These are phyloP conservation scores for Eulemur rufifrons DNA, from an alignment of 2,113 vertebrate species.

Conservation along the genomic window DNA sequence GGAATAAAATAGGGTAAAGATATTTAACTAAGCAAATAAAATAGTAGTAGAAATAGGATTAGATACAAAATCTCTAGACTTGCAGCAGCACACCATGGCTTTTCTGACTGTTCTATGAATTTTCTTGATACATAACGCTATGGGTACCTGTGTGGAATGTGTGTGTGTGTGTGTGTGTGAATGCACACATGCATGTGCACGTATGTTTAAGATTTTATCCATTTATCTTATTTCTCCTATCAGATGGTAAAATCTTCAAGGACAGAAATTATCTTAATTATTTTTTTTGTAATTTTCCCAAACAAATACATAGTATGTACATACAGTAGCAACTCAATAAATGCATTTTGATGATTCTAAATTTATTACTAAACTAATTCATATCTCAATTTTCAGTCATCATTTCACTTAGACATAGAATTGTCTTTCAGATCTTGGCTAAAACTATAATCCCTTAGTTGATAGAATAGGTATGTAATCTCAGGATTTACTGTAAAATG, in stretches of 20 bases:
- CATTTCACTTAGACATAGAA: background rate
- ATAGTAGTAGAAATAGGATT: background rate
- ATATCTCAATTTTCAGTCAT: background rate
- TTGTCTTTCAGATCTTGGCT: conserved; percentile 29
- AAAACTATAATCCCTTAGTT: conserved; percentile 2
- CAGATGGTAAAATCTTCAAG: background rate
- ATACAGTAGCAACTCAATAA: background rate
- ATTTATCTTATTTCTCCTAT: background rate
- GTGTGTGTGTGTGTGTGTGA: background rate
- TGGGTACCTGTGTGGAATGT: background rate
- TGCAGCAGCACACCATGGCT: rapidly evolving
- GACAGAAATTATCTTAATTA: background rate
- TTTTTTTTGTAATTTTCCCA: background rate
- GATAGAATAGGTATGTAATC: conserved; percentile 16
- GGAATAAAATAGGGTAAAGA: background rate
- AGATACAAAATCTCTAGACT: background rate
- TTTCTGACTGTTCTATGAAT: background rate
- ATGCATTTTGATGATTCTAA: background rate
- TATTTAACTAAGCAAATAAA: background rate
- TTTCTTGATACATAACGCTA: background rate
- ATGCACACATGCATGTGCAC: background rate
- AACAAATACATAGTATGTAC: background rate
- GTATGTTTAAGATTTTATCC: background rate
- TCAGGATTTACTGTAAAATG: conserved; percentile 3
- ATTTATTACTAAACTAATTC: background rate